These are phyloP conservation scores for Polyommatus iphigenia DNA, from an alignment of 2,888 invertebrate genomes.

Conservation along the genomic window DNA sequence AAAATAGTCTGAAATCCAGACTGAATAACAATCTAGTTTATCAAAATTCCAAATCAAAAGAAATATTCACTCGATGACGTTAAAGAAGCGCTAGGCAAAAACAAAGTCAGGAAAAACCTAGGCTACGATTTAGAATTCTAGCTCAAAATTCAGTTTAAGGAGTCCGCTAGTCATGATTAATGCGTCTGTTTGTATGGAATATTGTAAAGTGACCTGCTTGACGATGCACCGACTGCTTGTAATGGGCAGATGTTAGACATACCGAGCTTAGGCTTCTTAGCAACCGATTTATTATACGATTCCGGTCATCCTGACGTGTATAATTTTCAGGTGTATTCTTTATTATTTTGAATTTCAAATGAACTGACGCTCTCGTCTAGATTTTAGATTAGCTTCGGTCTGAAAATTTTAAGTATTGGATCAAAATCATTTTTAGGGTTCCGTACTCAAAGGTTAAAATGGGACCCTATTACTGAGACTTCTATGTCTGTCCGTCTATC, in stretches of 20 bases:
- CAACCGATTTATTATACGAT: slow-evolving; percentile 49
- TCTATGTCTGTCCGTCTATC: no score
- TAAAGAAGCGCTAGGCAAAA: neutral
- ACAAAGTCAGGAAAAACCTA: slow-evolving; percentile 19
- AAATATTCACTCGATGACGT: slow-evolving; percentile 3
- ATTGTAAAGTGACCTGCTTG: slow-evolving; percentile 68
- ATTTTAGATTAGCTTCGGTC: neutral
- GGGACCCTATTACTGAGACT: no score
- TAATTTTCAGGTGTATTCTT: slow-evolving; percentile 37
- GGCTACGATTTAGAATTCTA: slow-evolving; percentile 39
- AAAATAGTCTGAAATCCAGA: slow-evolving; percentile 6
- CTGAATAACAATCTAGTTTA: neutral
- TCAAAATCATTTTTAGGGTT: no score
- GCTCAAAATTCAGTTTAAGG: slow-evolving; percentile 50
- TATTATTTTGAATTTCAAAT: slow-evolving; percentile 30
- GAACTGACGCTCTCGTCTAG: slow-evolving; percentile 5
- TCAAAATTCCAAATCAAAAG: slow-evolving; percentile 16
- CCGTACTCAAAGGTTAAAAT: neutral
- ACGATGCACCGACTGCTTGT: slow-evolving; percentile 65
- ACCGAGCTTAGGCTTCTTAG: slow-evolving; percentile 51
- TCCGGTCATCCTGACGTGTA: slow-evolving; percentile 33
- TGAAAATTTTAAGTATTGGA: neutral
- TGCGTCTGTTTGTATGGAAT: slow-evolving; percentile 60
- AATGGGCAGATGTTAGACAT: slow-evolving; percentile 68
- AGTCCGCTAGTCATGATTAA: slow-evolving; percentile 57